These are phyloP conservation scores for Sorex maritimensis DNA, from an alignment of 2,797 vertebrate genomes.

Conservation along the genomic window DNA sequence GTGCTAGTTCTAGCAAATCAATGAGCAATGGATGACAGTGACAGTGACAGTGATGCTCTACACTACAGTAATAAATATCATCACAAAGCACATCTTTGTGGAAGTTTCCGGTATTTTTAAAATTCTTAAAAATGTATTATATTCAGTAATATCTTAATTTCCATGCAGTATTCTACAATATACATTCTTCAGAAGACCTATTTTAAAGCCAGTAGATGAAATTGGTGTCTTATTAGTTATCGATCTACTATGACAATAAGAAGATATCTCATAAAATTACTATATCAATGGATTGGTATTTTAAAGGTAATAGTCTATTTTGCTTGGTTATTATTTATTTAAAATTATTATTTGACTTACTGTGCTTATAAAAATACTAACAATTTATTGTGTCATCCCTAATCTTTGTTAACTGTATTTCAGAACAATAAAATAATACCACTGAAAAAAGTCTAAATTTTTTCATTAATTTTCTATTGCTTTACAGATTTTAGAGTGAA, in stretches of 20 bases:
- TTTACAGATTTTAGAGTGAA: constrained; percentile 25
- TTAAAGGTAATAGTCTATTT: not conserved
- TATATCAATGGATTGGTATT: constrained; percentile 7
- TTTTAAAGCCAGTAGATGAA: not conserved
- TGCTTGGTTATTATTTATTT: no score
- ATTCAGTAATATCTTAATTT: not conserved
- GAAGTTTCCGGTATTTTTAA: not conserved
- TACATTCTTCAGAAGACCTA: not conserved
- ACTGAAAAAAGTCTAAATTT: constrained; percentile 12
- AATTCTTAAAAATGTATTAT: constrained; percentile 23
- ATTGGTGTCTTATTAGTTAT: not conserved
- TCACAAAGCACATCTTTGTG: not conserved
- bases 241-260: not conserved
- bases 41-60: no score
- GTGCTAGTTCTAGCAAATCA: no score
- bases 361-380: not conserved
- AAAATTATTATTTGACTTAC: no score
- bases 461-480: not conserved
- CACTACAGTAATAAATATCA: not conserved
- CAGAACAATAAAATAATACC: not conserved
- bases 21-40: no score
- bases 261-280: not conserved
- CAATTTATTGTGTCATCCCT: not conserved
- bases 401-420: not conserved
- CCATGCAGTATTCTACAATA: not conserved